Base-by-base conservation (phyloP, 2,113 vertebrate species). In the Eptesicus fuscus region DNA sequence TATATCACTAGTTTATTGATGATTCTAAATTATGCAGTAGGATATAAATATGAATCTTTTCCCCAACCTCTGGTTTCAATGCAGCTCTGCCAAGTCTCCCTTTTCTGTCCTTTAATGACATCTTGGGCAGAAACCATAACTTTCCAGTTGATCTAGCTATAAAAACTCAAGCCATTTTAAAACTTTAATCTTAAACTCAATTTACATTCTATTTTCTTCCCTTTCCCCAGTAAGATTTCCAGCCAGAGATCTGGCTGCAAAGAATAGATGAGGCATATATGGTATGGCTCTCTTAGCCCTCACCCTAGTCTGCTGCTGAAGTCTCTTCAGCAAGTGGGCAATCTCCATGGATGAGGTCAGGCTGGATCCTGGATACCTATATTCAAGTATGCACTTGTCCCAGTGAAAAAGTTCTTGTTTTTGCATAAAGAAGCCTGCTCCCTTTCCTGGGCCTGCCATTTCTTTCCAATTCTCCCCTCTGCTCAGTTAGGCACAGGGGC, bases 21-120 rank as follows among this genome's bases (percentile, higher is more conserved):
- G 51, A 88, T 77, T 94, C 28, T 88, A 86, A 97, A 91, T 96
- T 96, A 63, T 78, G n/a, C 53, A 96, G 35, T 70, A 86, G 23
- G 6, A n/a, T 94, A 86, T 85, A 76, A 88, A 92, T 93, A 85
- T 87, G 86, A 96, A 84, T 92, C 30, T 69, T 67, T 94, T 88
- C 40, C 44, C 10, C 44, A 94, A 49, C n/a, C 20, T 47, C 23
- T 79, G 37, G 4, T 92, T 96, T 92, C 51, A 51, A 11, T 0
- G 20, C 14, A 37, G 30, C 42, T 84, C 74, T 61, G 63, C 25
- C 88, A 93, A 95, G 84, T 94, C 44, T 93, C n/a, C 2, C 7
- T 93, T 90, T 88, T 32, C 35, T 74, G 9, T 84, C 47, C 40
- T 95, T 73, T 93, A 90, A 77, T 90, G 70, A 71, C 18, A 88